Evolutionary conservation across 1,140 invertebrate species (phyloP).

Genomic region (Odontomachus brunneus): DNA sequence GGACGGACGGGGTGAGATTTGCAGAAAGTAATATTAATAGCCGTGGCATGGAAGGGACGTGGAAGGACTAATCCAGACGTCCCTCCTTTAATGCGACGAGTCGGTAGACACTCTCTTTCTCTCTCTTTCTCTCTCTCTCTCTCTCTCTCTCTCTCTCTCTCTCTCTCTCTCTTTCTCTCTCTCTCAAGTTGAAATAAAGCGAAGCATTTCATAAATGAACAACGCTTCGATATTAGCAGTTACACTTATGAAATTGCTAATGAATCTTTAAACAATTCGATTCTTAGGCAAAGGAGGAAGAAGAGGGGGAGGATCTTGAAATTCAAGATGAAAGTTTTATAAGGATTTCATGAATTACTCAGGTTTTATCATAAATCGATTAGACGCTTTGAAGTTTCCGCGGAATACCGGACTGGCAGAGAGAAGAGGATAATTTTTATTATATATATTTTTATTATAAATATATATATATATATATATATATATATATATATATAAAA

Average conservation of each 20-base stretch:
- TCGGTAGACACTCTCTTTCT: background rate
- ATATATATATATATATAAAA: no score
- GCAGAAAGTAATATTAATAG: slow-evolving; percentile 78
- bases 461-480: no score
- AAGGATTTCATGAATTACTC: background rate
- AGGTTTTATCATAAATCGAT: background rate
- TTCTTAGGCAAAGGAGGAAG: background rate
- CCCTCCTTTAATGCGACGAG: slow-evolving; percentile 8
- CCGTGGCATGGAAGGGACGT: background rate
- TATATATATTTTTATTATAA: no score
- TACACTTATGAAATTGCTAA: background rate
- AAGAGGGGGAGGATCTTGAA: background rate
- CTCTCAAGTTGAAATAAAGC: background rate
- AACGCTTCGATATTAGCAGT: background rate
- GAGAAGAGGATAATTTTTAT: no score
- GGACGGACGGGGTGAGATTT: slow-evolving; percentile 55
- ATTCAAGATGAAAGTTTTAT: background rate
- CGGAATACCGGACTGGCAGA: no score
- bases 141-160: background rate
- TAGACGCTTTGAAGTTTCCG: no score
- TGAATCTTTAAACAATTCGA: slow-evolving; percentile 2
- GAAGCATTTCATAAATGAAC: slow-evolving; percentile 18
- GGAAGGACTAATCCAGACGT: slow-evolving; percentile 30
- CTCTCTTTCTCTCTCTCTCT: no score
- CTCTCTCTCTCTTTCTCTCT: background rate